A percentile compares a stretch with the other conserved stretches of the same genome.
phyloP scores from a whole-genome alignment of 2,113 vertebrate genomes.

The Syrrhaptes paradoxus region DNA sequence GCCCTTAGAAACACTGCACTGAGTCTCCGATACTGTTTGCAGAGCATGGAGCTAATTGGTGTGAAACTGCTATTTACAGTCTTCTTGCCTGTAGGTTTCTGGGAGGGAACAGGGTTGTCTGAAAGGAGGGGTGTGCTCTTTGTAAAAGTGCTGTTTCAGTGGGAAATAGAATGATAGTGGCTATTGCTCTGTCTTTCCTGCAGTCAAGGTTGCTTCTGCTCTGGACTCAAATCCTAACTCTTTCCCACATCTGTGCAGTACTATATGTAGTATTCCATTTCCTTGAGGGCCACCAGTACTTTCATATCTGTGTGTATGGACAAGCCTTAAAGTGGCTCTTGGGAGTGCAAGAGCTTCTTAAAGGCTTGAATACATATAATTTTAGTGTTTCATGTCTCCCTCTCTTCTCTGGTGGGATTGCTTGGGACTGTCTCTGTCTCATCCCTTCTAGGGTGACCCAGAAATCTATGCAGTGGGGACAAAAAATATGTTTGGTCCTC shows the following conservation, averaged over 20 bases:
- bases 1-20: not conserved
- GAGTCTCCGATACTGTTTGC: not conserved
- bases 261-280: not conserved
- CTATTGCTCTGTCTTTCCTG: not conserved
- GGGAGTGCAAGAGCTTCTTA: not conserved
- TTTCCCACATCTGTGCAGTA: not conserved
- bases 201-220: not conserved
- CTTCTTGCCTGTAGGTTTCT: constrained; percentile 23
- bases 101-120: not conserved
- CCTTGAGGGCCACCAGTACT: not conserved
- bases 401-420: not conserved
- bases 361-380: not conserved
- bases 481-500: not conserved
- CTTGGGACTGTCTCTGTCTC: not conserved
- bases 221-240: not conserved
- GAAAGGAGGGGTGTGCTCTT: not conserved
- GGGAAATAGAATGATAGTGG: not conserved
- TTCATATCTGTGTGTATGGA: not conserved
- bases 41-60: constrained; percentile 46
- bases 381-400: not conserved
- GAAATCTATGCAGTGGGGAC: not conserved
- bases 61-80: constrained; percentile 48
- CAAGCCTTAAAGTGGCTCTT: not conserved
- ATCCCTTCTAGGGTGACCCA: not conserved
- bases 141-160: not conserved